Evolutionary conservation across 2,888 invertebrate genomes (phyloP), one percentile per base, ranked within the genome.

Genomic region (Limnephilus lunatus): DNA sequence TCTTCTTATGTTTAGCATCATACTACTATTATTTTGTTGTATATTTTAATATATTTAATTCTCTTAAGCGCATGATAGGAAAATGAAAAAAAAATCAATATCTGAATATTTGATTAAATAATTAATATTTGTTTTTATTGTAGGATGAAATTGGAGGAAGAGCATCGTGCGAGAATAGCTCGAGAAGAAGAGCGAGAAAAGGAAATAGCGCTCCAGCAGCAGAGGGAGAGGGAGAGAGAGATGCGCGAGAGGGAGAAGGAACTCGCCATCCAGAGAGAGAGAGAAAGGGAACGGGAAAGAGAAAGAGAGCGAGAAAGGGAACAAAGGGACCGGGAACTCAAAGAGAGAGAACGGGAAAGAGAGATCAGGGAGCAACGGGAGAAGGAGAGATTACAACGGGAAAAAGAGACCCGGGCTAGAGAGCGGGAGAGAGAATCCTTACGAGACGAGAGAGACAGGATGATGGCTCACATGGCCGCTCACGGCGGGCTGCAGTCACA

Each of bases 81-180:
- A 19, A 68, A 25, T 25, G 7, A 68, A 68, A 25, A 25, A 2
- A 32, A 35, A n/a, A n/a, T n/a, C 15, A 15, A 86, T 44, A 19
- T 86, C 86, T 35, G 3, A 35, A 25, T 68, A n/a, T 68, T 32
- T 83, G 25, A 31, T 35, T 19, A 19, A 83, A 35, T 19, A 83
- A 83, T 35, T 39, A 68, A 68, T 85, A 15, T 81, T 30, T n/a
- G 80, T 85, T 90, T 48, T 92, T 93, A 44, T 94, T 95, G 86
- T 94, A 97, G 97, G 94, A 95, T 97, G 94, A 97, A 97, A 95
- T 95, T 97, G 94, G 97, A 97, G 95, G 97, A 97, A 94, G 97
- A 97, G 94, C 97, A 97, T 94, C 95, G 97, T 92, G 96, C 97
- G 92, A 95, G 97, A 91, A 95, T 97, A 94, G 96, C 95, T 39